A percentile compares a stretch with the other conserved stretches of the same genome.
These are phyloP conservation scores for Mantis religiosa DNA, from an alignment of 2,888 invertebrate species.

Conservation along the genomic window DNA sequence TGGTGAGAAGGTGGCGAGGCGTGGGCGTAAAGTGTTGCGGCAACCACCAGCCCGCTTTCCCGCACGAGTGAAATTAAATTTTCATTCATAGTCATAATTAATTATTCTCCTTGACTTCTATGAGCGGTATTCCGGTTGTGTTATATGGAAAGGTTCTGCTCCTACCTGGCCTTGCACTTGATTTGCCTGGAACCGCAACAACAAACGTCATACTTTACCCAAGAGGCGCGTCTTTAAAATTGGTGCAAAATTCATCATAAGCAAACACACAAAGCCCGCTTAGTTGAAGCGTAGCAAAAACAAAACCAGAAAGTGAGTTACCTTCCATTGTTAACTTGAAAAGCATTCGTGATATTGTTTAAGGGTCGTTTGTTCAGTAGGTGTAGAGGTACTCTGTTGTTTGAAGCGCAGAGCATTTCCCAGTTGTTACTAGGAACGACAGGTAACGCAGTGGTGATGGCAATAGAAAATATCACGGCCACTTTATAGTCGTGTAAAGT, in stretches of 20 bases:
- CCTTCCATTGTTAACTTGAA: background rate
- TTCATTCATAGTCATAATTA: slow-evolving; percentile 28
- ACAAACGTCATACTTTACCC: background rate
- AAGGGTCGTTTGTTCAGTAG: background rate
- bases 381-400: background rate
- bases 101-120: slow-evolving; percentile 26
- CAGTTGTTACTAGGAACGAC: background rate
- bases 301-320: background rate
- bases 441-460: no score
- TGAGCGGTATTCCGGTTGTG: background rate
- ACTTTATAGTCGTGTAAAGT: no score
- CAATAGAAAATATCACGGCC: no score
- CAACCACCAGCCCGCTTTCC: background rate
- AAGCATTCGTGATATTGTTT: background rate
- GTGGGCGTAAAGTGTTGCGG: slow-evolving; percentile 10
- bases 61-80: slow-evolving; percentile 27
- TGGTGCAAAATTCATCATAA: background rate
- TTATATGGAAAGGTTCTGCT: background rate
- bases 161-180: background rate
- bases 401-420: background rate
- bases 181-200: background rate
- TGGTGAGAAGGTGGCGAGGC: background rate
- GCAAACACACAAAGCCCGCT: background rate
- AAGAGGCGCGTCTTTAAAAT: background rate
- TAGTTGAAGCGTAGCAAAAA: background rate